Conservation (phyloP, 2,113 vertebrate genomes). For the Pelvicachromis taeniatus region DNA sequence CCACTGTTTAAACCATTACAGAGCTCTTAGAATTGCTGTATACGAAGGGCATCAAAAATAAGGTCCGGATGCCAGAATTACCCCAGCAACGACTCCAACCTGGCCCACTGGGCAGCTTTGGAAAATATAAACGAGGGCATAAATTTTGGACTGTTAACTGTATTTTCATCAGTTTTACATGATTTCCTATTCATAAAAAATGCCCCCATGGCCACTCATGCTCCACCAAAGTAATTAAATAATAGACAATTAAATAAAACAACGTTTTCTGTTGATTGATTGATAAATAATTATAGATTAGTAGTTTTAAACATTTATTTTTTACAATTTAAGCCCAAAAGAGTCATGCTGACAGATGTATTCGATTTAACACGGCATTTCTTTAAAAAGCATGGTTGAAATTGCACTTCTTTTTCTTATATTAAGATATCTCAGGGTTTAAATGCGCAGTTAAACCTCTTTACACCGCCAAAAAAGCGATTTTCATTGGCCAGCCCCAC, state of each 20-base stretch:
- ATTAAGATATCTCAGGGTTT: neutral
- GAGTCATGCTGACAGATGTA: neutral
- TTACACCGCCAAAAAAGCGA: neutral
- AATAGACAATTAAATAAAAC: neutral
- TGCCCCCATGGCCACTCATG: neutral
- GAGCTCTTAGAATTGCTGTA: neutral
- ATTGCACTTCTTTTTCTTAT: neutral
- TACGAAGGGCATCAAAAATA: neutral
- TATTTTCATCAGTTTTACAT: neutral
- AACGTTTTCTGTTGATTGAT: neutral
- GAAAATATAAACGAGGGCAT: neutral
- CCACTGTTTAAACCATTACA: neutral
- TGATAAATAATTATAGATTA: no score
- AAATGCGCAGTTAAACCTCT: neutral
- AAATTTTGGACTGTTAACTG: neutral
- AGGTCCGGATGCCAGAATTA: neutral
- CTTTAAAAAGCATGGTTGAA: neutral
- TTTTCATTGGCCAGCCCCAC: fast-evolving
- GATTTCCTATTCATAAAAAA: neutral
- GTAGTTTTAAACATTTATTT: neutral
- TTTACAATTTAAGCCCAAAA: neutral
- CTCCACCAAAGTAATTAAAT: neutral
- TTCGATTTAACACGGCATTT: neutral
- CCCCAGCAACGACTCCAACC: neutral
- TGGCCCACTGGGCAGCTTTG: neutral